These are phyloP conservation scores for Megalonaias nervosa DNA, from an alignment of 1,140 invertebrate genomes.

Conservation along the genomic window DNA sequence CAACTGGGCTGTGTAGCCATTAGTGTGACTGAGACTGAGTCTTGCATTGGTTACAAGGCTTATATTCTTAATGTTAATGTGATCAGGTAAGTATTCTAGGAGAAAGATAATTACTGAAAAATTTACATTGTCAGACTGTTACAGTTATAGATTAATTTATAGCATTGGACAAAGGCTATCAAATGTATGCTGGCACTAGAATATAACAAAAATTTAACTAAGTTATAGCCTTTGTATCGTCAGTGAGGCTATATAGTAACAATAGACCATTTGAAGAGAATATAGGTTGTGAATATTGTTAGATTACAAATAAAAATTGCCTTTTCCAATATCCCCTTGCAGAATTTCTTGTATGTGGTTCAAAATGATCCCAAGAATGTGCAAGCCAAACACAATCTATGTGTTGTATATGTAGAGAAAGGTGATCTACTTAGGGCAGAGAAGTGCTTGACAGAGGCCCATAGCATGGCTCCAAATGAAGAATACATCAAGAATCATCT, in stretches of 20 bases:
- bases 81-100: too few species aligned
- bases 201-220: too few species aligned
- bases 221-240: not conserved
- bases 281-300: not conserved
- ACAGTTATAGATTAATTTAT: too few species aligned
- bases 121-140: too few species aligned
- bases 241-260: not conserved
- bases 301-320: not conserved
- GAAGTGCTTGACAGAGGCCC: constrained; percentile 85
- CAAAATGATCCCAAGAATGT: constrained; percentile 91
- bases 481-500: constrained; percentile 93
- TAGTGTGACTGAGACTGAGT: too few species aligned
- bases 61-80: too few species aligned
- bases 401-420: constrained; percentile 94
- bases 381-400: constrained; percentile 95
- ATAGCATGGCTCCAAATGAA: constrained; percentile 83
- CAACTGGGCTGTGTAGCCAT: too few species aligned
- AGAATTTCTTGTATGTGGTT: constrained; percentile 92
- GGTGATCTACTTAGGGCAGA: constrained; percentile 88
- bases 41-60: too few species aligned
- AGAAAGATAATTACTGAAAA: too few species aligned
- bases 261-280: not conserved
- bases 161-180: too few species aligned
- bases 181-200: too few species aligned
- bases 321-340: constrained; percentile 59